These are phyloP conservation scores for Cyphomyrmex costatus DNA, from an alignment of 1,140 invertebrate species.

Conservation along the genomic window DNA sequence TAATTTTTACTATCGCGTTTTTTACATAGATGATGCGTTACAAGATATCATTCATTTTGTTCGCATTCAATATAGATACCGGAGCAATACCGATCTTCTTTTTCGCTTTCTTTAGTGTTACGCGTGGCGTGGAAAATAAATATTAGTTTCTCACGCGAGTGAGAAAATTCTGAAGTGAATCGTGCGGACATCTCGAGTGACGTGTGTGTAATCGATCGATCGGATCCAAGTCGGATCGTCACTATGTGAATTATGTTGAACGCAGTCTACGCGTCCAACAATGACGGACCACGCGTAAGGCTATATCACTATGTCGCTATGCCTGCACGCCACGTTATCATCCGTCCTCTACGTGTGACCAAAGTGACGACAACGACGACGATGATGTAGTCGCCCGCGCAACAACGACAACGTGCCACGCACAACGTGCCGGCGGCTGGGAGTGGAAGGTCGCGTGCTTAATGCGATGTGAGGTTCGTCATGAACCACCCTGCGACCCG, in stretches of 20 bases:
- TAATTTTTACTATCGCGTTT: not conserved
- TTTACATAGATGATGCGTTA: not conserved
- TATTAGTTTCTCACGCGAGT: slow-evolving; percentile 24
- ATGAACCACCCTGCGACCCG: slow-evolving; percentile 86
- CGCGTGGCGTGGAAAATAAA: slow-evolving; percentile 46
- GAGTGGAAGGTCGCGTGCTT: slow-evolving; percentile 49
- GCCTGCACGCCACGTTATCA: not conserved
- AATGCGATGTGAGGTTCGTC: slow-evolving; percentile 85
- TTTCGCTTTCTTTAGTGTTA: slow-evolving; percentile 18
- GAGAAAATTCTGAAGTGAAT: not conserved
- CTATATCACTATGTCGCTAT: slow-evolving; percentile 23
- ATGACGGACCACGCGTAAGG: slow-evolving; percentile 40
- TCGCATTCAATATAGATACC: not conserved
- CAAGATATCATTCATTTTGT: not conserved
- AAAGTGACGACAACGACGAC: not conserved
- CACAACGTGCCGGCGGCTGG: slow-evolving; percentile 26
- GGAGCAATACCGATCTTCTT: slow-evolving; percentile 34
- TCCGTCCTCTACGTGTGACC: slow-evolving; percentile 7
- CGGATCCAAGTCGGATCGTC: slow-evolving; percentile 25
- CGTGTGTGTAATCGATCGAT: slow-evolving; percentile 27
- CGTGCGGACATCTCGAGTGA: slow-evolving; percentile 7
- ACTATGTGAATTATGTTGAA: slow-evolving; percentile 49
- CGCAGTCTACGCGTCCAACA: slow-evolving; percentile 20
- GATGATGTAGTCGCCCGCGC: slow-evolving; percentile 41
- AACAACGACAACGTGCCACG: slow-evolving; percentile 1